A percentile compares a stretch with the other conserved stretches of the same genome.
Conservation (phyloP, 2,888 invertebrate species). For the Polydrusus cervinus region DNA sequence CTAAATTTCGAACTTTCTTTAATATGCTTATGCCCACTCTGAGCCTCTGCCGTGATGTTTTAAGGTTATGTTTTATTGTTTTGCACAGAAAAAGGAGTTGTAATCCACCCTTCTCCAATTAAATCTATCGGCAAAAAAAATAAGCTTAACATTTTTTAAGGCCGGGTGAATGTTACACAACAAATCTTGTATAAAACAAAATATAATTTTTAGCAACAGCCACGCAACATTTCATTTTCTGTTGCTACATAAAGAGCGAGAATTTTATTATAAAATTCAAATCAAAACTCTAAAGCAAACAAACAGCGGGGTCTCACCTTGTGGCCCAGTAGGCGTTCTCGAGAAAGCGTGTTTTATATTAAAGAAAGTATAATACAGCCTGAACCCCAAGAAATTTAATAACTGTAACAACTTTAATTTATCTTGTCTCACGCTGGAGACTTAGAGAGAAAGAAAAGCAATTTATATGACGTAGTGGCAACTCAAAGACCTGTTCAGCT, state of each 20-base stretch:
- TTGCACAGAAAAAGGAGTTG: too few species aligned
- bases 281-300: conserved; percentile 45
- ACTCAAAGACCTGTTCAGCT: conserved; percentile 44
- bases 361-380: conserved; percentile 53
- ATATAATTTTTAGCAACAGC: conserved; percentile 5
- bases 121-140: too few species aligned
- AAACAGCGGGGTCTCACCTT: conserved; percentile 46
- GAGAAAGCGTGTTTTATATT: conserved; percentile 39
- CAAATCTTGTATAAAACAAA: background rate
- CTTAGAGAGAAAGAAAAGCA: conserved; percentile 55
- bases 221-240: conserved; percentile 5
- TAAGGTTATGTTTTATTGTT: too few species aligned
- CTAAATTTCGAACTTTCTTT: too few species aligned
- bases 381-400: conserved; percentile 53
- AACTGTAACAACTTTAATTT: conserved; percentile 57
- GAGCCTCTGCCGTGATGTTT: too few species aligned
- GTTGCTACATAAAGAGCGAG: conserved; percentile 13
- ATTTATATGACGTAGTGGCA: conserved; percentile 55
- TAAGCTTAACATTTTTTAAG: too few species aligned
- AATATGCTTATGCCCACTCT: too few species aligned
- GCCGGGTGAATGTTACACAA: too few species aligned
- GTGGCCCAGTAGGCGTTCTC: conserved; percentile 37
- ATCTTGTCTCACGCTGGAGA: conserved; percentile 53
- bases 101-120: too few species aligned
- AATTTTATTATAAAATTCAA: conserved; percentile 53